phyloP scores from a whole-genome alignment of 2,888 invertebrate species.

The Portevinia maculata region DNA sequence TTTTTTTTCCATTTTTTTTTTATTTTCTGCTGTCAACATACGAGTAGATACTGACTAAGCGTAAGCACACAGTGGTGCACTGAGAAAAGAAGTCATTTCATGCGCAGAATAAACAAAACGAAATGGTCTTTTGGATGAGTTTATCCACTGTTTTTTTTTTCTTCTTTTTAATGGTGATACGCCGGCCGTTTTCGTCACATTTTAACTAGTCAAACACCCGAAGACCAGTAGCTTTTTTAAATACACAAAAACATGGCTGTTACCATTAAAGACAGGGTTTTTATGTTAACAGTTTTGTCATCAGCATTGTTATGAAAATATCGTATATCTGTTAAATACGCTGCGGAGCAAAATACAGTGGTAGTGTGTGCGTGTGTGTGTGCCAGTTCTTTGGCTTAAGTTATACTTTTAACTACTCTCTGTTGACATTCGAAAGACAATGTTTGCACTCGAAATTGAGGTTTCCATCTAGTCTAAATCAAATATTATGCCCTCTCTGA shows the following conservation, averaged over 20 bases:
- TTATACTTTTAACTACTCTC: conserved; percentile 32
- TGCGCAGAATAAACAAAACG: conserved; percentile 14
- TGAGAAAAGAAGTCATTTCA: conserved; percentile 5
- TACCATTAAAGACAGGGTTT: not conserved
- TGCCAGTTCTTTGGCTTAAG: conserved; percentile 8
- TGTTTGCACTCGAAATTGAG: conserved; percentile 71
- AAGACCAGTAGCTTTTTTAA: conserved; percentile 71
- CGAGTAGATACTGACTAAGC: not conserved
- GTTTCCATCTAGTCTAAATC: conserved; percentile 73
- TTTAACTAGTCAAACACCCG: conserved; percentile 63
- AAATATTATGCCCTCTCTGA: conserved; percentile 52
- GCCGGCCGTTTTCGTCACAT: conserved; percentile 50
- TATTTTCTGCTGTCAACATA: not conserved
- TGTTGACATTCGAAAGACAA: conserved; percentile 61
- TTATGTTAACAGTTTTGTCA: conserved; percentile 20
- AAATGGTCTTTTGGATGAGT: conserved; percentile 14
- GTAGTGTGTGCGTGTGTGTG: too few species aligned
- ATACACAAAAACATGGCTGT: conserved; percentile 31
- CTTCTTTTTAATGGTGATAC: conserved; percentile 49
- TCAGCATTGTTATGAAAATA: not conserved
- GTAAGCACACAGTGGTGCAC: conserved; percentile 8
- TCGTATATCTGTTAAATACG: not conserved
- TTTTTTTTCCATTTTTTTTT: too few species aligned
- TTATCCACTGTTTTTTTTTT: not conserved
- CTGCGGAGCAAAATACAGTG: too few species aligned